These are phyloP conservation scores for Acinonyx jubatus DNA, from an alignment of 2,113 vertebrate genomes.

Conservation along the genomic window DNA sequence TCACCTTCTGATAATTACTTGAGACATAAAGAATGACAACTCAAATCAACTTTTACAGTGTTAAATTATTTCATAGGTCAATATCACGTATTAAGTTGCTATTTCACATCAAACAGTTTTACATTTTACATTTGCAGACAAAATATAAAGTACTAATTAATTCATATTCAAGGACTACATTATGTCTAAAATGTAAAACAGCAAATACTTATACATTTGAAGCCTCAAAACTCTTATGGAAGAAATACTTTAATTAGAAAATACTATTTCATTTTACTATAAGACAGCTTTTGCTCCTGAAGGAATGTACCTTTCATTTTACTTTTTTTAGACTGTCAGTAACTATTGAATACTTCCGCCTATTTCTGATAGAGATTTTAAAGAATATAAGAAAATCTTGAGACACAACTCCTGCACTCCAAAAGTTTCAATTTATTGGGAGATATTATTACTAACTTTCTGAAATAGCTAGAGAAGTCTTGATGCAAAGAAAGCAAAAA, in stretches of 20 bases:
- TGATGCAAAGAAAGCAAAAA: background rate
- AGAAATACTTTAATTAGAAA: slow-evolving; percentile 44
- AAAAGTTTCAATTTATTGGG: slow-evolving; percentile 26
- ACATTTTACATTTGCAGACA: slow-evolving; percentile 24
- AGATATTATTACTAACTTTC: background rate
- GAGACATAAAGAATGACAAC: slow-evolving; percentile 15
- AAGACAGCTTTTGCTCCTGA: background rate
- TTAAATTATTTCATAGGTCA: slow-evolving; percentile 64
- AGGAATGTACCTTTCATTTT: background rate
- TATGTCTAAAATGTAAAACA: slow-evolving; percentile 23
- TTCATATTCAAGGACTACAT: background rate
- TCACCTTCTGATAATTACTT: slow-evolving; percentile 61
- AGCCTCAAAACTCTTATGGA: background rate
- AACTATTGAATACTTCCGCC: background rate
- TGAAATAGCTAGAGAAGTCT: background rate
- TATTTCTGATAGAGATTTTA: slow-evolving; percentile 10
- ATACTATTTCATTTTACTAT: background rate
- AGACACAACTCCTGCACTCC: background rate
- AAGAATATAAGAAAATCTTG: background rate
- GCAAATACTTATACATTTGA: background rate
- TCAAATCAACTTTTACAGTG: slow-evolving; percentile 54
- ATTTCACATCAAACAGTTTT: slow-evolving; percentile 60
- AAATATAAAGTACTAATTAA: background rate
- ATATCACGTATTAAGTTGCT: slow-evolving; percentile 45
- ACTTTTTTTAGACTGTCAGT: background rate